Percentiles rank a stretch among this genome's conserved stretches.
Evolutionary conservation across 2,888 invertebrate genomes (phyloP).

Genomic region (Trichogramma evanescens): DNA sequence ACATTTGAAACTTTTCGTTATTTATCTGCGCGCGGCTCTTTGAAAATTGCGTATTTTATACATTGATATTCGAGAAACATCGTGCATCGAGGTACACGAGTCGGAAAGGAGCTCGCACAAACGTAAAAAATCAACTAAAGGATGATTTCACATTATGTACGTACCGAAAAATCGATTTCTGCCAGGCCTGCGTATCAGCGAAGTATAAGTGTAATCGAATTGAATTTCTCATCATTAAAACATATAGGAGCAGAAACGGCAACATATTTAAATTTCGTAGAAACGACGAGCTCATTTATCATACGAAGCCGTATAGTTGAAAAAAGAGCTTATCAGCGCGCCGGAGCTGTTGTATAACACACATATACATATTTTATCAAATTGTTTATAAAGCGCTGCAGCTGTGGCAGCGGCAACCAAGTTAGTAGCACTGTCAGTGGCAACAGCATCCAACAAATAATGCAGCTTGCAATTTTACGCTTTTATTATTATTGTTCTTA

Average conservation of each 20-base stretch:
- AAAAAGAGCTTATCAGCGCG: slow-evolving; percentile 1
- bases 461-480: slow-evolving; percentile 7
- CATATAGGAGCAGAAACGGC: too few relatives aligned
- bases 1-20: background rate
- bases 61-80: too few relatives aligned
- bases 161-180: too few relatives aligned
- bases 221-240: too few relatives aligned
- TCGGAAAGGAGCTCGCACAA: too few relatives aligned
- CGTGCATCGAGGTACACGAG: too few relatives aligned
- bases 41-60: background rate
- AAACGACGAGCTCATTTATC: background rate
- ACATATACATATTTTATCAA: slow-evolving; percentile 1
- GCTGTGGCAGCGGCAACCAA: too few relatives aligned
- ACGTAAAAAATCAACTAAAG: too few relatives aligned
- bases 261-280: background rate
- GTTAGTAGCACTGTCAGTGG: background rate
- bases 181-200: too few relatives aligned
- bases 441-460: slow-evolving; percentile 12
- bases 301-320: background rate
- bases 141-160: too few relatives aligned
- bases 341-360: slow-evolving; percentile 5
- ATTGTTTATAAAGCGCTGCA: background rate
- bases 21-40: background rate
- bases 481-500: too few relatives aligned
- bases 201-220: too few relatives aligned